Evolutionary conservation across 2,797 vertebrate genomes (phyloP).

Genomic region (Chromis chromis): DNA sequence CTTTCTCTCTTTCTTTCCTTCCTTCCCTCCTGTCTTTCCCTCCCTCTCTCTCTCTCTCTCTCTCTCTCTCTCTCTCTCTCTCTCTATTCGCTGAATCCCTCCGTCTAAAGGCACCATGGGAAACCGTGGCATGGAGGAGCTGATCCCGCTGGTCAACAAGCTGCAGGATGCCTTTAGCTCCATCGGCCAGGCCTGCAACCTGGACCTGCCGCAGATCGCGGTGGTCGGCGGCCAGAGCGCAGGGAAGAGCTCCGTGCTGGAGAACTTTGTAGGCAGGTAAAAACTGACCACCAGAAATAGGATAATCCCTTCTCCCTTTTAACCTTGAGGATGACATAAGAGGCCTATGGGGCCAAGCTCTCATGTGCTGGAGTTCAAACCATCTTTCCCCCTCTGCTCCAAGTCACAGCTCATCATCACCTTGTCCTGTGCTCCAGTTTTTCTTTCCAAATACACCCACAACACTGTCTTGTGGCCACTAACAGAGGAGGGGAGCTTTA

Average conservation of each 20-base stretch:
- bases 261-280: conserved; percentile 98
- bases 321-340: conserved; percentile 78
- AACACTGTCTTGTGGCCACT: conserved; percentile 23
- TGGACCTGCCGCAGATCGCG: conserved; percentile 95
- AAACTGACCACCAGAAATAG: conserved; percentile 74
- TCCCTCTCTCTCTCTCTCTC: conserved; percentile 19
- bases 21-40: conserved; percentile 21
- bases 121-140: conserved; percentile 93
- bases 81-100: conserved; percentile 72
- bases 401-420: conserved; percentile 19
- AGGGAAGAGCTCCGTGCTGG: conserved; percentile 95
- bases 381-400: conserved; percentile 44
- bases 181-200: conserved; percentile 92
- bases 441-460: neutral
- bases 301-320: conserved; percentile 72
- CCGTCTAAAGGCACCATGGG: conserved; percentile 80
- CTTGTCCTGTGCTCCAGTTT: conserved; percentile 11
- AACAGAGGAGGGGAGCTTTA: conserved; percentile 37
- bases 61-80: too few species aligned
- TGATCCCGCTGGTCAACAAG: conserved; percentile 94
- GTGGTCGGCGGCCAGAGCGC: conserved; percentile 97
- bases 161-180: conserved; percentile 95
- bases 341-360: conserved; percentile 64
- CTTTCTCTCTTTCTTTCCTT: conserved; percentile 4
- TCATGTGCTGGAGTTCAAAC: conserved; percentile 57